These are phyloP conservation scores for Sebastes kiyomatsui DNA, from an alignment of 2,797 vertebrate genomes.

Conservation along the genomic window DNA sequence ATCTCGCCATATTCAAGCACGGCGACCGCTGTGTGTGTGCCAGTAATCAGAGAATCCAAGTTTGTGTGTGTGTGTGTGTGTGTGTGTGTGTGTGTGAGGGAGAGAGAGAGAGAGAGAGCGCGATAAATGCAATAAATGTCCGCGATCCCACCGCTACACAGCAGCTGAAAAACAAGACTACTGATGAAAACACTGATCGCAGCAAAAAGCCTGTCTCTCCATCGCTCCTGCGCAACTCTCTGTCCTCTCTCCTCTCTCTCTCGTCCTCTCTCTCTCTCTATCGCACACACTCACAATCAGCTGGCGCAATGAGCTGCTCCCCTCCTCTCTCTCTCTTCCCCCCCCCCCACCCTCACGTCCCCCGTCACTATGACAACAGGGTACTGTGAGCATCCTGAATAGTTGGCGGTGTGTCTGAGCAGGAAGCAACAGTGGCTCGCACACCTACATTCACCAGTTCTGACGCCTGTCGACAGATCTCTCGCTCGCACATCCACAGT, in stretches of 20 bases:
- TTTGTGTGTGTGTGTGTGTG: slow-evolving; percentile 14
- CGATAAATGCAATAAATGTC: slow-evolving; percentile 16
- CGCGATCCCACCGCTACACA: slow-evolving; percentile 48
- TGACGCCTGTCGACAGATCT: slow-evolving; percentile 57
- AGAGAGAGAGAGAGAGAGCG: slow-evolving; percentile 1
- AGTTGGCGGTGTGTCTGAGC: slow-evolving; percentile 53
- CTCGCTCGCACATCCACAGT: slow-evolving; percentile 23
- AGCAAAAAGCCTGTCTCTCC: slow-evolving; percentile 70
- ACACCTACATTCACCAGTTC: slow-evolving; percentile 43
- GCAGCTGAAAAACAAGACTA: slow-evolving; percentile 56
- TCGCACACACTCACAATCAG: slow-evolving; percentile 70
- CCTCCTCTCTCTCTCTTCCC: slow-evolving; percentile 73
- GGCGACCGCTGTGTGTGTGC: slow-evolving; percentile 18
- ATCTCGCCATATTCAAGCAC: slow-evolving; percentile 41
- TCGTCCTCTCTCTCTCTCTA: slow-evolving; percentile 30
- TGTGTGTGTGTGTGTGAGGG: neutral
- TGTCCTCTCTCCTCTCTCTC: slow-evolving; percentile 35
- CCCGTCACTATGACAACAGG: slow-evolving; percentile 86
- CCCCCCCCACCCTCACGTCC: slow-evolving; percentile 58
- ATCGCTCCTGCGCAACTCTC: slow-evolving; percentile 73
- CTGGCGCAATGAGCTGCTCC: slow-evolving; percentile 69
- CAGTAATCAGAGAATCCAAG: slow-evolving; percentile 32
- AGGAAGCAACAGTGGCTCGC: slow-evolving; percentile 45
- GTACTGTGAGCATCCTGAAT: slow-evolving; percentile 68
- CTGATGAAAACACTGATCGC: slow-evolving; percentile 72